Base-by-base conservation (phyloP, 2,797 vertebrate genomes). In the Gephyroberyx darwinii region DNA sequence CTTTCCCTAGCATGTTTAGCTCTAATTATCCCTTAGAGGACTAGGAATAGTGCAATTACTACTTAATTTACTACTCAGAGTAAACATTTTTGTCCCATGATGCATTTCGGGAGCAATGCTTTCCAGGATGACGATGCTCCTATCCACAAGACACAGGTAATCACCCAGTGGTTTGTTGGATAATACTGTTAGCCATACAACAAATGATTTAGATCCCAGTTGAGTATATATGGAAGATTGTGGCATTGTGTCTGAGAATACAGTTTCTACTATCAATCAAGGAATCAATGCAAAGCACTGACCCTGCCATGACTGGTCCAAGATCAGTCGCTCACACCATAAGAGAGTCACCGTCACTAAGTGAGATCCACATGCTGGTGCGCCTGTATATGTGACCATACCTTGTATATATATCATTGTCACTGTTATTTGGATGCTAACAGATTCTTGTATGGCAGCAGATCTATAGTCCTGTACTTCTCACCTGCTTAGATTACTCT, bases 401-500 rank as follows among this genome's bases (percentile, higher is more conserved):
- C 26, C 55, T 43, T 68, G 43, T 37, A 13, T 71, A 20, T 26
- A 26, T 26, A 26, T 65, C 33, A 61, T 75, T 47, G 20, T 33
- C 58, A 69, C 26, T 39, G 63, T 78, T 65, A 41, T 59, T 30
- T 74, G 52, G n/a, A 65, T 52, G 41, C 69, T 70, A 19, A 17
- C 60, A 70, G 59, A 63, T 45, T 78, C 59, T 60, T 81, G 48
- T 41, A 52, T 57, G 47, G 69, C 66, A 69, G 59, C 52, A 53
- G 70, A 84, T 84, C 81, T 58, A 85, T 81, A 71, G 69, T 47
- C 48, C 64, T 52, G 65, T 43, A 60, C 71, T 47, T 80, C 57
- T 74, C 68, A 83, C 61, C 58, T 76, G 66, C 84, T 90, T 57
- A 0, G 35, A 57, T 88, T 88, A 77, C 89, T 52, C 33, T 30